These are phyloP conservation scores for Lutra lutra DNA, from an alignment of 2,797 vertebrate species.

Conservation along the genomic window DNA sequence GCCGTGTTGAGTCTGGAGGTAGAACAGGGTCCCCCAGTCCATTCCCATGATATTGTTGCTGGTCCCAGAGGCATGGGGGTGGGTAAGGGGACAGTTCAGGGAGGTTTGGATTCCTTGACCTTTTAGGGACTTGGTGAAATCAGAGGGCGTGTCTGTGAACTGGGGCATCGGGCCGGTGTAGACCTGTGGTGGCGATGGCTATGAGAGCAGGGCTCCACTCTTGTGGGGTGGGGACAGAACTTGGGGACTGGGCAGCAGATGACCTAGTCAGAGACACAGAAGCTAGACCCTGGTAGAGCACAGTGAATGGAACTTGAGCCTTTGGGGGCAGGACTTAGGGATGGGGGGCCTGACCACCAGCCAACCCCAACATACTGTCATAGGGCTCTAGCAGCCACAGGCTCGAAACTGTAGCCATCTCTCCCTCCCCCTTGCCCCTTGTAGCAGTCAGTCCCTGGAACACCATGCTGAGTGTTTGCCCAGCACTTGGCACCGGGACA, in stretches of 20 bases:
- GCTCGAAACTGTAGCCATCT: not conserved
- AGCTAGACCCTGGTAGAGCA: not conserved
- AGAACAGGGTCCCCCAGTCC: not conserved
- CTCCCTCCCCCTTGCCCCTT: not conserved
- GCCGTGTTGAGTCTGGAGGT: not conserved
- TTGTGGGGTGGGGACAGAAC: not conserved
- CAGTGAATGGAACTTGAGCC: not conserved
- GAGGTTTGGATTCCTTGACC: slow-evolving; percentile 5
- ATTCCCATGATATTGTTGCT: not conserved
- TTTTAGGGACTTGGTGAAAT: not conserved
- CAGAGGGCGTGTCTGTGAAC: not conserved
- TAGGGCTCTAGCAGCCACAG: not conserved
- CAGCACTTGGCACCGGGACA: not conserved
- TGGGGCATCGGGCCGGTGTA: not conserved
- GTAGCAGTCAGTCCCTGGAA: not conserved
- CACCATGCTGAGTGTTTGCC: not conserved
- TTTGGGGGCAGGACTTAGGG: not conserved
- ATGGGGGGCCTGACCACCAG: not conserved
- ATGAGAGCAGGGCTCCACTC: not conserved
- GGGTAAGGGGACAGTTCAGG: not conserved
- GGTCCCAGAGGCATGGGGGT: not conserved
- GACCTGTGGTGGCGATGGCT: not conserved
- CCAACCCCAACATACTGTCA: fast-evolving
- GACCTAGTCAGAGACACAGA: not conserved
- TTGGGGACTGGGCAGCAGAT: not conserved